Evolutionary conservation across 1,140 invertebrate species (phyloP), one percentile per base, ranked within the genome.

Genomic region (Hycleus phaleratus): DNA sequence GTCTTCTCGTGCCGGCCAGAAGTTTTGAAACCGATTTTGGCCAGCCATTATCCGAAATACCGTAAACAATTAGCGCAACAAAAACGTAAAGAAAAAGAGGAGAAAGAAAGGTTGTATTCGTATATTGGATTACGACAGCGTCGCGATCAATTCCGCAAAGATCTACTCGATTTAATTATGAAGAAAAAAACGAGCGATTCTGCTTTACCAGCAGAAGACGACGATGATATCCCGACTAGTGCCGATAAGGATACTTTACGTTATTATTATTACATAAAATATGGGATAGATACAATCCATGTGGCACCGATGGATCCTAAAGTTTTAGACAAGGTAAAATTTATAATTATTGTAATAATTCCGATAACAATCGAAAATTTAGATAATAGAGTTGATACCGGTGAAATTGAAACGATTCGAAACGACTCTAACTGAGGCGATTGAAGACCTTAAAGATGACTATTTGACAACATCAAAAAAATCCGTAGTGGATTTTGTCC

Each of bases 221-320:
- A 32, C 7, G 32, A 32, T 32, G 32, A 32, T 32, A 77, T 82
- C 64, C 80, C 84, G 38, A 78, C 78, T 11, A 76, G 79, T 6
- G 75, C 81, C 32, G 86, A 91, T 64, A 81, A 81, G 54, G 82
- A 89, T 66, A 73, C 88, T 61, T 71, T 91, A 63, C 79, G 88
- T 60, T 95, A 95, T 75, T 91, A 93, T 71, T 93, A 92, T 74
- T 96, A 94, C 67, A 84, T 95, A 48, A 85, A 86, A 68, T 85
- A 93, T 73, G 92, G 91, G 0, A 86, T 95, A 26, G 90, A 93
- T 69, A 91, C 91, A 42, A 82, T 85, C 50, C 85, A 93, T 70
- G 87, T 95, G 1, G 85, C 90, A 18, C 85, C 90, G 2, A 81
- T 95, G 72, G 79, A 81, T 69, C 78, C 78, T 61, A 77, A 80